phyloP scores from a whole-genome alignment of 2,113 vertebrate genomes.

The Cricetomys ansorgei region DNA sequence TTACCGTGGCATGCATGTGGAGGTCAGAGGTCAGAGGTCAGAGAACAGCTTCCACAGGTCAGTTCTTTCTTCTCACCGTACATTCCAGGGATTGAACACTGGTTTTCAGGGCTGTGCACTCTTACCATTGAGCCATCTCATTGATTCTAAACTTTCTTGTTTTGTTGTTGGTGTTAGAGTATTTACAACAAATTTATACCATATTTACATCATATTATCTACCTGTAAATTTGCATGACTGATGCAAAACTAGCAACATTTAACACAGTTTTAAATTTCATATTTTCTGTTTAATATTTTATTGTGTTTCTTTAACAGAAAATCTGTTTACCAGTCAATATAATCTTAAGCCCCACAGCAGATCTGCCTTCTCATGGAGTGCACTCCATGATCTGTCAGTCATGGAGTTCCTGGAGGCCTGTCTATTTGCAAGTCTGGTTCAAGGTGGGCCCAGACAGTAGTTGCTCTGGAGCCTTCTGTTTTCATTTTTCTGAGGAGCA shows the following conservation, averaged over 20 bases:
- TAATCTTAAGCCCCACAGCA: not conserved
- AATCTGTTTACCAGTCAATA: not conserved
- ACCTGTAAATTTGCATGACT: not conserved
- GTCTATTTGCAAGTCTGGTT: not conserved
- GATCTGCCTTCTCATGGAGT: not conserved
- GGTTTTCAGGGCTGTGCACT: not conserved
- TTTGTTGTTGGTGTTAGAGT: not conserved
- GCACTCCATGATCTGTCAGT: not conserved
- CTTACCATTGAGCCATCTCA: not conserved
- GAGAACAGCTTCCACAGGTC: not conserved
- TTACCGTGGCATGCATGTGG: not conserved
- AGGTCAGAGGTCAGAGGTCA: not conserved
- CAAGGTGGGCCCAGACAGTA: not conserved
- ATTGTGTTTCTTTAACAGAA: slow-evolving; percentile 11
- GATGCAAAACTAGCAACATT: not conserved
- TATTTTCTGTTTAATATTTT: not conserved
- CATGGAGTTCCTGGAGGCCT: not conserved
- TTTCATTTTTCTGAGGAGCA: not conserved
- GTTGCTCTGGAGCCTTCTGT: not conserved
- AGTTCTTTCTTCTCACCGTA: not conserved
- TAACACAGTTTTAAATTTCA: slow-evolving; percentile 41
- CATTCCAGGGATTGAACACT: not conserved
- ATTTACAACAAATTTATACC: slow-evolving; percentile 1
- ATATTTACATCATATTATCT: not conserved
- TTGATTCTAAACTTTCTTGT: not conserved